These are phyloP conservation scores for Cetoscarus ocellatus DNA, from an alignment of 2,797 vertebrate genomes.

Conservation along the genomic window DNA sequence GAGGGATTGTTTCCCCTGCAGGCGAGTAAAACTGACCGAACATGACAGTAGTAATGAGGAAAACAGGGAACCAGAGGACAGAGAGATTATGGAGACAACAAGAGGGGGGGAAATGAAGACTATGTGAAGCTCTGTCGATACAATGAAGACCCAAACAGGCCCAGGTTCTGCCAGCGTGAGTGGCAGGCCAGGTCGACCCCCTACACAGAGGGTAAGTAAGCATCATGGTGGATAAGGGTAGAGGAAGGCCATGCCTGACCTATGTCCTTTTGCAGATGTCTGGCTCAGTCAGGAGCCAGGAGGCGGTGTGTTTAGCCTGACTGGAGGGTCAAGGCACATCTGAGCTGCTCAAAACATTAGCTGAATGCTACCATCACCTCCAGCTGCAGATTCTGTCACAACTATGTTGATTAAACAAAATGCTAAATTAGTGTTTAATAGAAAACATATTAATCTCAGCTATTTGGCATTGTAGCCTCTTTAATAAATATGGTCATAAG, in stretches of 20 bases:
- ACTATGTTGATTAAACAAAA: constrained; percentile 25
- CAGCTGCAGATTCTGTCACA: constrained; percentile 56
- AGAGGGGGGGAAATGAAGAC: neutral
- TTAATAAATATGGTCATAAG: too few species aligned
- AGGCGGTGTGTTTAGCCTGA: constrained; percentile 55
- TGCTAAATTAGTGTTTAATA: too few species aligned
- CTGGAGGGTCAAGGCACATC: constrained; percentile 60
- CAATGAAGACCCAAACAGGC: constrained; percentile 14
- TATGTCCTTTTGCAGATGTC: constrained; percentile 71
- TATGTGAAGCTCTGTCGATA: too few species aligned
- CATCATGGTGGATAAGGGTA: constrained; percentile 77
- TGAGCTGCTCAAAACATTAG: constrained; percentile 56
- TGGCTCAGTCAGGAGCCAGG: constrained; percentile 67
- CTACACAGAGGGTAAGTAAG: constrained; percentile 81
- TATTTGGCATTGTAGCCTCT: too few species aligned
- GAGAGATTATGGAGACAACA: constrained; percentile 42
- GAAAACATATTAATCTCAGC: too few species aligned
- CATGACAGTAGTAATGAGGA: constrained; percentile 66
- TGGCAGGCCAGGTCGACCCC: constrained; percentile 76
- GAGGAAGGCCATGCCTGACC: constrained; percentile 78
- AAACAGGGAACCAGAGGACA: constrained; percentile 34
- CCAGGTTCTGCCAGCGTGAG: constrained; percentile 50
- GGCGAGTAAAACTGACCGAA: constrained; percentile 77
- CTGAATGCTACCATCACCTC: constrained; percentile 45
- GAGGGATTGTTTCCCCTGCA: constrained; percentile 53